Evolutionary conservation across 2,888 invertebrate genomes (phyloP), one percentile per base, ranked within the genome.

Genomic region (Tetranychus truncatus): DNA sequence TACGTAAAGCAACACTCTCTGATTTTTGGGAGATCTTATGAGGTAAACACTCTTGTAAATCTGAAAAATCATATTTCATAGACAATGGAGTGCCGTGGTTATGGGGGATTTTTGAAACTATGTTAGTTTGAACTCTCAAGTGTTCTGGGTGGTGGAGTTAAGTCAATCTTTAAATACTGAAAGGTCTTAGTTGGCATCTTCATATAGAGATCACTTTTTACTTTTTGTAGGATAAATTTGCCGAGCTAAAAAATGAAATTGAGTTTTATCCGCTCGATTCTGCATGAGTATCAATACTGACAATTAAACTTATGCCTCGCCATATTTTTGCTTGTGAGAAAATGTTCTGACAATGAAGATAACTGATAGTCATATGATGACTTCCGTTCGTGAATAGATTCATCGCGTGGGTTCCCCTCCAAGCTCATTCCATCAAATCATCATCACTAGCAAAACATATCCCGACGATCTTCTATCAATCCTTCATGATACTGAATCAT

Each of bases 331-430:
- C 69, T 66, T 77, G 9, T 75, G 67, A 21, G n/a, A 77, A 77
- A 20, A 76, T 66, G 34, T 76, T 75, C 71, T 77, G 77, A 71
- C 71, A 7, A 76, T 72, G 55, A 76, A 76, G 1, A 77, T 72
- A 21, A 73, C 74, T 76, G 4, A 74, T 34, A 44, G 76, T 77
- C 21, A 73, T 20, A 71, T 76, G 75, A 73, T 77, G 77, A n/a
- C 55, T 72, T 3, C 75, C 76, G 45, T 55, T 74, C 20, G 77
- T 77, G 21, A 77, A 77, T 65, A 77, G 65, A 66, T 76, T n/a
- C 7, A 46, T 18, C 72, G 24, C 1, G 1, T 2, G 15, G 24
- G 45, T 45, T 76, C 66, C 1, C 20, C 18, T 21, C 44, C 20
- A 8, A 55, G 11, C 11, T 76, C 75, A n/a, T 44, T 8, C n/a